Evolutionary conservation across 2,797 vertebrate species (phyloP).

Genomic region (Valencia hispanica): DNA sequence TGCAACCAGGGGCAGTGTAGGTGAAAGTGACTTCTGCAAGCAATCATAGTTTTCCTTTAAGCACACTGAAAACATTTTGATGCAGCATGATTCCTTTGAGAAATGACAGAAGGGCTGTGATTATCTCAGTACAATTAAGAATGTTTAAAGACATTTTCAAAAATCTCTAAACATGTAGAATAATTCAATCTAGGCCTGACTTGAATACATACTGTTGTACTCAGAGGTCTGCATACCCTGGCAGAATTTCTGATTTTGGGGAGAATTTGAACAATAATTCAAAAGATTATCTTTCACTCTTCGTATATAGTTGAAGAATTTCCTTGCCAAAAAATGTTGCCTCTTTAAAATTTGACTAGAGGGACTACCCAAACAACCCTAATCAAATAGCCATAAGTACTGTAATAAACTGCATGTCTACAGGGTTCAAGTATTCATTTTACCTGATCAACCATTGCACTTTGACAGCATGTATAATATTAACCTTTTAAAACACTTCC

Average conservation of each 20-base stretch:
- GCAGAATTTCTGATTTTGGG: background rate
- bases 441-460: background rate
- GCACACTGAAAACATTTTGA: background rate
- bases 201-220: background rate
- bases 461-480: background rate
- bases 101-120: background rate
- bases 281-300: background rate
- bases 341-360: background rate
- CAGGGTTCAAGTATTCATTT: background rate
- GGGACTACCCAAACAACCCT: background rate
- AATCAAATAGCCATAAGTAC: background rate
- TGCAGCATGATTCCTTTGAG: background rate
- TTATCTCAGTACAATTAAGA: background rate
- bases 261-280: background rate
- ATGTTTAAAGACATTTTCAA: background rate
- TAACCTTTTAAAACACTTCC: background rate
- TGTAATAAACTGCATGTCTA: background rate
- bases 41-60: background rate
- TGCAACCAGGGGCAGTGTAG: background rate
- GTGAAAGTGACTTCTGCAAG: background rate
- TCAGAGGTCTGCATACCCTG: background rate
- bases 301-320: background rate
- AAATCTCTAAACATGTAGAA: background rate
- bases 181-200: background rate
- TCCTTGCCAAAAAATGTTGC: background rate